Percentiles rank a stretch among this genome's conserved stretches.
These are phyloP conservation scores for Drosophila sproati DNA, from an alignment of 1,140 invertebrate species.

Conservation along the genomic window DNA sequence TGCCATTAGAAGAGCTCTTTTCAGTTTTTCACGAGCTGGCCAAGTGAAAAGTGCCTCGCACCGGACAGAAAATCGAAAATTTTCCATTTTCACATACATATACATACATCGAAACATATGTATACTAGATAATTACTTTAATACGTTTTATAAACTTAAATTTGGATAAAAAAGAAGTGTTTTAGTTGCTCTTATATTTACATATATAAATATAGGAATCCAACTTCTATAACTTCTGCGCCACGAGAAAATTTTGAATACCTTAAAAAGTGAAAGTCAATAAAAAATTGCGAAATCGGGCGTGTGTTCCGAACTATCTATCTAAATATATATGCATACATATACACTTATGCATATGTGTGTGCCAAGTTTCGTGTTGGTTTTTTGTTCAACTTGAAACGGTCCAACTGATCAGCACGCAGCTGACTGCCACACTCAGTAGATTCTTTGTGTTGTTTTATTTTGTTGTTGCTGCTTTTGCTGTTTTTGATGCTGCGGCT, in stretches of 20 bases:
- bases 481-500: background rate
- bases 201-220: background rate
- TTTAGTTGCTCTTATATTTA: conserved; percentile 7
- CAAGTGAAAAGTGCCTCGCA: conserved; percentile 68
- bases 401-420: conserved; percentile 20
- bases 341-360: conserved; percentile 18
- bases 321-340: conserved; percentile 33
- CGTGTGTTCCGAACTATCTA: conserved; percentile 51
- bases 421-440: background rate
- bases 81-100: conserved; percentile 50
- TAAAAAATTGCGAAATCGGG: conserved; percentile 76
- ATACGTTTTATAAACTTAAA: background rate
- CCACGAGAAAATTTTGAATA: background rate
- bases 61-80: conserved; percentile 62
- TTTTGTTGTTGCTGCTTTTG: no score
- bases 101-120: conserved; percentile 46
- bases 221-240: conserved; percentile 5
- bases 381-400: conserved; percentile 39
- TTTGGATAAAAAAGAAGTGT: conserved; percentile 9
- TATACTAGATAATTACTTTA: conserved; percentile 66
- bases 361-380: conserved; percentile 36
- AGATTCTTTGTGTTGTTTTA: conserved; percentile 41
- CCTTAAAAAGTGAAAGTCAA: conserved; percentile 68
- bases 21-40: conserved; percentile 79
- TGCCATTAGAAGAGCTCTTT: conserved; percentile 50